Evolutionary conservation across 2,888 invertebrate species (phyloP), one percentile per base, ranked within the genome.

Genomic region (Standfussiana lucernea): DNA sequence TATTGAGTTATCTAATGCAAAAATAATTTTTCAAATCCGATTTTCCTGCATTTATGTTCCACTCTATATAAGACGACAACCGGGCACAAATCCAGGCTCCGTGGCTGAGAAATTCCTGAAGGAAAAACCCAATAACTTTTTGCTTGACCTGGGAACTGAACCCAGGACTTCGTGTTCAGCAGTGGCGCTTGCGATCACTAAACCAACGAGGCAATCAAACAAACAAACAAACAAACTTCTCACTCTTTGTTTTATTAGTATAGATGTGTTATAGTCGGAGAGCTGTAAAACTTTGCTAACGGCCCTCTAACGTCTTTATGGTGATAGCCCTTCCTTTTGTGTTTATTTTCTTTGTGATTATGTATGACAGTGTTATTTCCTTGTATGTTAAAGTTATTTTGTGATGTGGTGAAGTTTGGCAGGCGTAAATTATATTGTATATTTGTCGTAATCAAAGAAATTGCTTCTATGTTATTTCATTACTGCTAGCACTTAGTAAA

Each of bases 231-330:
- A n/a, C n/a, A 2, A 8, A 50, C 50, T 50, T 11, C 28, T 59
- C 4, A 21, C 0, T 0, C 21, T 59, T 59, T 21, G 21, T 59
- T 32, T 32, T 59, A 59, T 32, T 32, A 59, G 18, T 59, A 59
- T 21, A 59, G 18, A 40, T 40, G 64, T 40, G 69, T 73, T 75
- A 75, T 62, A 75, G 79, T 80, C 62, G 35, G 28, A 47, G 74
- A 80, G 66, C 65, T 83, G 79, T 83, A 85, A 82, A 88, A 80
- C 86, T 88, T 80, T 73, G 70, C 59, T 82, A 83, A 86, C 79
- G 81, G 75, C 74, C 64, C 42, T 70, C 80, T 81, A 86, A 86
- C 79, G 80, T 82, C 53, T 86, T 82, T 86, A 80, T 84, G 68
- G 77, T 80, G 75, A 80, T 80, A 80, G 69, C 11, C 67, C 8